phyloP scores from a whole-genome alignment of 2,797 vertebrate genomes.

The Anguilla megastoma region DNA sequence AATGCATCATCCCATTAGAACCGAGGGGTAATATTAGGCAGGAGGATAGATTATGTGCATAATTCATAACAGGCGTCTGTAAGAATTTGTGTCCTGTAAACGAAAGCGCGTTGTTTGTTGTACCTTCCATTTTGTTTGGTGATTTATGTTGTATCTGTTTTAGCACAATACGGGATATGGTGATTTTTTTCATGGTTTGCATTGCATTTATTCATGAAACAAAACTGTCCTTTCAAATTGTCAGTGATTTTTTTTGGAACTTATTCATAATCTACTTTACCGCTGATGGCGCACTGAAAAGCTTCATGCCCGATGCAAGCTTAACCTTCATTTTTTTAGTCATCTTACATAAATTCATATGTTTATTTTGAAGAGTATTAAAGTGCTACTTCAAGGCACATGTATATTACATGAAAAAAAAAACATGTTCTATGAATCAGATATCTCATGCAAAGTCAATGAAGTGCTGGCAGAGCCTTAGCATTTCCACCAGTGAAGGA shows the following conservation, averaged over 20 bases:
- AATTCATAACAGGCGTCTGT: not conserved
- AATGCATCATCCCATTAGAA: constrained; percentile 17
- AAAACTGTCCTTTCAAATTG: not conserved
- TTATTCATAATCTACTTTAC: not conserved
- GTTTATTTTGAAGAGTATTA: not conserved
- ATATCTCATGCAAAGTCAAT: not conserved
- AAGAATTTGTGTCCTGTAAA: not conserved
- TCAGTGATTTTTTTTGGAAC: not conserved
- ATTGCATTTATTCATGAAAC: constrained; percentile 1
- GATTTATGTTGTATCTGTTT: not conserved
- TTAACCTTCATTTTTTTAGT: not conserved
- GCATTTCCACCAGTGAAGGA: not conserved
- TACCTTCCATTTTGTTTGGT: not conserved
- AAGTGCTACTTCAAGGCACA: not conserved
- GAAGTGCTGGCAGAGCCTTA: not conserved
- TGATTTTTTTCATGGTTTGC: not conserved
- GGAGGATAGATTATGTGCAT: constrained; percentile 1
- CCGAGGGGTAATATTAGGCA: not conserved
- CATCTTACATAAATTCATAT: not conserved
- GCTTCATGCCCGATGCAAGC: not conserved
- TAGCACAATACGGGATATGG: not conserved
- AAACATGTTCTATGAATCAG: not conserved
- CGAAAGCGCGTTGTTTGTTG: not conserved
- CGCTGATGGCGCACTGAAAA: not conserved
- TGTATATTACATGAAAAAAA: not conserved